Base-by-base conservation (phyloP, 2,888 invertebrate species). In the Drosophila algonquin region DNA sequence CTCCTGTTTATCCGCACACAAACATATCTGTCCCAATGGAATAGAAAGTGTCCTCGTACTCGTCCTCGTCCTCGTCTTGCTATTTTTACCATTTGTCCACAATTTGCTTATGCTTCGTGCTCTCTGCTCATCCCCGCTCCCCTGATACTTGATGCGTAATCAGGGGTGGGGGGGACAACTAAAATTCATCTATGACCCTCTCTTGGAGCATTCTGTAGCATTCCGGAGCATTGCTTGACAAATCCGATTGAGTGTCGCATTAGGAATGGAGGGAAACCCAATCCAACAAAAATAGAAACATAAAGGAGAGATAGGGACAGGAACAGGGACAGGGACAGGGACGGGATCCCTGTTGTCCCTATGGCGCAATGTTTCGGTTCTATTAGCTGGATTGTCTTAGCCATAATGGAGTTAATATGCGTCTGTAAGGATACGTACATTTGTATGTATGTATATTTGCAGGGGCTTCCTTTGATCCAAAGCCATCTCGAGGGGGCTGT, bases 381-480 rank as follows among this genome's bases (percentile, higher is more conserved):
- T 72, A 67, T 77, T 77, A 67, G 76, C 64, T 55, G 68, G 74
- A 88, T 86, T 83, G 87, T 78, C 76, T 76, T 71, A 69, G 70
- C 56, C 81, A 76, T 87, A 87, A 84, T 87, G 80, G 81, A 71
- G 87, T 77, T 87, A 84, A 84, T 86, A 87, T 80, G 75, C 70
- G 74, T 73, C 32, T 51, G 63, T 54, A 14, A 7, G 40, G 14
- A 40, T 14, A 14, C 40, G 54, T 60, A 54, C 53, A 60, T 60
- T 45, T 60, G 46, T 60, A 60, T 60, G 30, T 1, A 18, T 18
- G n/a, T n/a, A n/a, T n/a, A n/a, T 65, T 56, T 69, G 69, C 69
- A 51, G 56, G 70, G 56, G 40, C 70, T 87, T 73, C 59, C 84
- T 83, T 86, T 89, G 87, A 84, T 86, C 87, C 89, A 72, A 72